Base-by-base conservation (phyloP, 2,113 vertebrate species). In the Cacatua alba region DNA sequence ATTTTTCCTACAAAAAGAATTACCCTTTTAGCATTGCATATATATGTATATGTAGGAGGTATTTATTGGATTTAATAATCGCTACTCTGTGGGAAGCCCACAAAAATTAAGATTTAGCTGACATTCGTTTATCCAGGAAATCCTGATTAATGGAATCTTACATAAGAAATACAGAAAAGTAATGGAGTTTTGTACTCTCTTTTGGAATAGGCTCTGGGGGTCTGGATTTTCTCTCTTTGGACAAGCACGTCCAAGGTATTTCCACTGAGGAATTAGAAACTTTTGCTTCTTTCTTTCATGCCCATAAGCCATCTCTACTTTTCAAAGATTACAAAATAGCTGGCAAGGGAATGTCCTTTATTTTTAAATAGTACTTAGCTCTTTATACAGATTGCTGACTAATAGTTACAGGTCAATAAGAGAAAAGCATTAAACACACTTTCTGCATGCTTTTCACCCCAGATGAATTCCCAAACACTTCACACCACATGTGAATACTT, bases 81-180 rank as follows among this genome's bases (percentile, higher is more conserved):
- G 0, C 62, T 94, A 35, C 82, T 67, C 79, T 68, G 51, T 83
- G 33, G 92, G 86, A 94, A 92, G 65, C 55, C 51, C 2, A 2
- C 43, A 92, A 88, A 96, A 96, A 93, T 96, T 84, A 95, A 93
- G 62, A 82, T 93, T 86, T 79, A 94, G 44, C 85, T 92, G 86
- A 90, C 72, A 57, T 90, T 75, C 21, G 17, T 86, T 95, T 86
- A 84, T 68, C 44, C 41, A 65, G 51, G 48, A 94, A 90, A 95
- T 88, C 86, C 88, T 29, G 72, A 86, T 94, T 86, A 96, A 60
- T 67, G 20, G n/a, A 81, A 55, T 86, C 43, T 90, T 71, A 78
- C 28, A 17, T 68, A 92, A 72, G 31, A 94, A 75, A 75, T 57
- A 63, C 1, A 78, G 80, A 55, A 81, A 88, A 94, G 17, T 52